Evolutionary conservation across 2,797 vertebrate genomes (phyloP).

Genomic region (Balearica regulorum): DNA sequence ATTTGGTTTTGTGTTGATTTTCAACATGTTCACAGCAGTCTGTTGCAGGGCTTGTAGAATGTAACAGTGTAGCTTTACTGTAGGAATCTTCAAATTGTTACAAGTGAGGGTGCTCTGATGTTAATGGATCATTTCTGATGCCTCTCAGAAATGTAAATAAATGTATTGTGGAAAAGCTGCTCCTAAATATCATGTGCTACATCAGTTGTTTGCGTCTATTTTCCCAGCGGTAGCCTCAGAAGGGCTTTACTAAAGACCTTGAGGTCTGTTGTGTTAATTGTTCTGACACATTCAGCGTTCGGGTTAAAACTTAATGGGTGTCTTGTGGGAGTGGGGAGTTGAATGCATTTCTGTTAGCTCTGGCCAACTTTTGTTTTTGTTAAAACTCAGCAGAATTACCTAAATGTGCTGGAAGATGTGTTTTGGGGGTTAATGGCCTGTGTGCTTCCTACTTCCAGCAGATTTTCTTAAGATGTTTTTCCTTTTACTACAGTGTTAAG

Average conservation of each 20-base stretch:
- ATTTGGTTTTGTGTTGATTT: not conserved
- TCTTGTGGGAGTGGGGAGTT: constrained; percentile 16
- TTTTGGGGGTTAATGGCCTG: constrained; percentile 15
- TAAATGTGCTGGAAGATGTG: constrained; percentile 28
- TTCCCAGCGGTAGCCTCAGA: not conserved
- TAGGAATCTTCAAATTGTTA: not conserved
- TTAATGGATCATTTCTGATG: not conserved
- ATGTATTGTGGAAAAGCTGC: not conserved
- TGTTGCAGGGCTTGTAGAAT: not conserved
- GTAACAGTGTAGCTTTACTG: not conserved
- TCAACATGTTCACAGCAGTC: not conserved
- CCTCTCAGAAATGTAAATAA: not conserved
- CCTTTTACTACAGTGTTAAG: not conserved
- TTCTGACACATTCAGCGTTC: constrained; percentile 13
- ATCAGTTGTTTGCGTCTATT: not conserved
- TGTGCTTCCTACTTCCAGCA: constrained; percentile 9
- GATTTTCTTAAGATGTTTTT: constrained; percentile 20
- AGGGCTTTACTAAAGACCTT: not conserved
- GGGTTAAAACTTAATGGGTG: constrained; percentile 27
- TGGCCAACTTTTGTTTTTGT: not conserved
- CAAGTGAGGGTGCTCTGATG: not conserved
- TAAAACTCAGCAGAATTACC: constrained; percentile 41
- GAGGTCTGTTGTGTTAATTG: constrained; percentile 39
- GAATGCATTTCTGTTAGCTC: not conserved
- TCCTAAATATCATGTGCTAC: not conserved